A percentile compares a stretch with the other conserved stretches of the same genome.
These are phyloP conservation scores for Drosophila anceps DNA, from an alignment of 2,888 invertebrate genomes.

Conservation along the genomic window DNA sequence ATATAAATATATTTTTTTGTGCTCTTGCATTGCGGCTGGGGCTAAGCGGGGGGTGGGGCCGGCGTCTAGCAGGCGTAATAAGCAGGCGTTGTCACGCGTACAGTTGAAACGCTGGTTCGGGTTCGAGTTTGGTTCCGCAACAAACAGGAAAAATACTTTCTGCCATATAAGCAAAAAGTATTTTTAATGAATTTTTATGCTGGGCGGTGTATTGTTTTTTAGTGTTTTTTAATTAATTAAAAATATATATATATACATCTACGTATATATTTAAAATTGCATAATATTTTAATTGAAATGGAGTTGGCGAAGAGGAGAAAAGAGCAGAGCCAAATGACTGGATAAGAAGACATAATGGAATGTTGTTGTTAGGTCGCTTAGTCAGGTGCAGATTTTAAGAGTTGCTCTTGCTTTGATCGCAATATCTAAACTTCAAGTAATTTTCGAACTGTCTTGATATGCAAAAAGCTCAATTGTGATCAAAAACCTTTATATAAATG, in stretches of 20 bases:
- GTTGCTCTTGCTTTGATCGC: not conserved
- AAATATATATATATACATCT: constrained; percentile 60
- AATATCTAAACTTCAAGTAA: not conserved
- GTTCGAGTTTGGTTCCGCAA: constrained; percentile 47
- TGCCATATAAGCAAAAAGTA: constrained; percentile 73
- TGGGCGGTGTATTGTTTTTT: constrained; percentile 64
- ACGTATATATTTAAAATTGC: constrained; percentile 61
- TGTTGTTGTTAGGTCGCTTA: constrained; percentile 1
- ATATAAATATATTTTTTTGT: not conserved
- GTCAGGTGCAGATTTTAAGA: constrained; percentile 14
- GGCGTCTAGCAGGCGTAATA: constrained; percentile 55
- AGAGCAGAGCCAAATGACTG: not conserved
- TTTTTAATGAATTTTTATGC: constrained; percentile 76
- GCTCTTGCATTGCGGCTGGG: constrained; percentile 2
- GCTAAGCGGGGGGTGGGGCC: constrained; percentile 25
- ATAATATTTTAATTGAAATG: constrained; percentile 74
- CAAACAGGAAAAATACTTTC: constrained; percentile 70
- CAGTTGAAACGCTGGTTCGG: constrained; percentile 32
- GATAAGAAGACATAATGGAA: constrained; percentile 21
- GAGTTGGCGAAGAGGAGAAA: constrained; percentile 17
- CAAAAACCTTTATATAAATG: no score
- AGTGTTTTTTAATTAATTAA: constrained; percentile 79
- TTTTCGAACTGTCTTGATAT: not conserved
- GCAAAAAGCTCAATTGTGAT: no score
- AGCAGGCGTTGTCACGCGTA: constrained; percentile 76